phyloP scores from a whole-genome alignment of 2,797 vertebrate species.

The Argya squamiceps region DNA sequence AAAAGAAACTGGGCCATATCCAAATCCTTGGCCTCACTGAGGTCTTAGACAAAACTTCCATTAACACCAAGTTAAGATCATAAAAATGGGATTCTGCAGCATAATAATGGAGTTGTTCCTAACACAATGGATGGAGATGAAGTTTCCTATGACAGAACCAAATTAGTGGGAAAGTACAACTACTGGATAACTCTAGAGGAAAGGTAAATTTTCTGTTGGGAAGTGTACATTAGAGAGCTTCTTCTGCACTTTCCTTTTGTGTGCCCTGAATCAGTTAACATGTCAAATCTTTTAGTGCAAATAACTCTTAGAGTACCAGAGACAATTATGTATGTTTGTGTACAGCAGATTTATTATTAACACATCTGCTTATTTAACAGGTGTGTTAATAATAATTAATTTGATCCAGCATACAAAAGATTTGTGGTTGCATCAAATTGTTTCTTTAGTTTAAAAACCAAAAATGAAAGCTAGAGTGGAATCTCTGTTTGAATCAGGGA shows the following conservation, averaged over 20 bases:
- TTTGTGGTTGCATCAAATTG: neutral
- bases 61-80: neutral
- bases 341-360: neutral
- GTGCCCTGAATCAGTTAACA: neutral
- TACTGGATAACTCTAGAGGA: neutral
- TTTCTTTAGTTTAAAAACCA: neutral
- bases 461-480: neutral
- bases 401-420: neutral
- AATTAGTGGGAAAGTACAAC: neutral
- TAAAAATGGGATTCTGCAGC: neutral
- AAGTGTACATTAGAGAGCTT: neutral
- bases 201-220: neutral
- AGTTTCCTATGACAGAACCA: neutral
- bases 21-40: neutral
- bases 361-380: conserved; percentile 12
- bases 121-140: neutral
- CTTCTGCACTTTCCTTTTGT: neutral
- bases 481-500: neutral
- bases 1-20: neutral
- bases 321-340: neutral
- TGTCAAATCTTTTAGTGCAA: neutral
- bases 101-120: neutral
- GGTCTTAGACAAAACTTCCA: neutral
- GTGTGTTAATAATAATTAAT: conserved; percentile 25
- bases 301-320: neutral